Base-by-base conservation (phyloP, 1,140 invertebrate species). In the Muscidifurax raptorellus region DNA sequence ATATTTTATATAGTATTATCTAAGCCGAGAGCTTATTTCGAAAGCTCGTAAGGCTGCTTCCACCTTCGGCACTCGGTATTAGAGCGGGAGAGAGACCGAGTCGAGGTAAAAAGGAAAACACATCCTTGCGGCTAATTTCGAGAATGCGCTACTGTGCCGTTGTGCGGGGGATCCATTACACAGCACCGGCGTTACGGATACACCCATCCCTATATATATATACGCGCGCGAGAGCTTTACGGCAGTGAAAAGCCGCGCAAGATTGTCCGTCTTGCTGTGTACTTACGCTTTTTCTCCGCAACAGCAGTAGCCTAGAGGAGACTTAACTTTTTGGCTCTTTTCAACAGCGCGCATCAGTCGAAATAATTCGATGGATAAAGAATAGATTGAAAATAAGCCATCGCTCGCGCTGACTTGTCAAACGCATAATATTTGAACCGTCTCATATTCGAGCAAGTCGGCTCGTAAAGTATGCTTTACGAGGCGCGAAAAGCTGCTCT, bases 361-460 rank as follows among this genome's bases (percentile, higher is more conserved):
- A n/a, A n/a, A n/a, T n/a, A n/a, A n/a, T n/a, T n/a, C n/a, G n/a
- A n/a, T n/a, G n/a, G n/a, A n/a, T n/a, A n/a, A n/a, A n/a, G n/a
- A n/a, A n/a, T n/a, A n/a, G n/a, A n/a, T n/a, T n/a, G n/a, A n/a
- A n/a, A n/a, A n/a, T n/a, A n/a, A n/a, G n/a, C n/a, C n/a, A n/a
- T n/a, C n/a, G n/a, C n/a, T n/a, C n/a, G n/a, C n/a, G n/a, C n/a
- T n/a, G n/a, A n/a, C n/a, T n/a, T n/a, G n/a, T n/a, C n/a, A n/a
- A n/a, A n/a, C n/a, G n/a, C n/a, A n/a, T n/a, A n/a, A n/a, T n/a
- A n/a, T n/a, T n/a, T n/a, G 30, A 10, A 32, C n/a, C 27, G 44
- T 28, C 47, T 52, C 76, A 64, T 78, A 78, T 78, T 66, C 40
- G n/a, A n/a, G 22, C 28, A 78, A 78, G 30, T 78, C 64, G 25